Conservation (phyloP, 2,797 vertebrate species). For the Oreochromis grahami region DNA sequence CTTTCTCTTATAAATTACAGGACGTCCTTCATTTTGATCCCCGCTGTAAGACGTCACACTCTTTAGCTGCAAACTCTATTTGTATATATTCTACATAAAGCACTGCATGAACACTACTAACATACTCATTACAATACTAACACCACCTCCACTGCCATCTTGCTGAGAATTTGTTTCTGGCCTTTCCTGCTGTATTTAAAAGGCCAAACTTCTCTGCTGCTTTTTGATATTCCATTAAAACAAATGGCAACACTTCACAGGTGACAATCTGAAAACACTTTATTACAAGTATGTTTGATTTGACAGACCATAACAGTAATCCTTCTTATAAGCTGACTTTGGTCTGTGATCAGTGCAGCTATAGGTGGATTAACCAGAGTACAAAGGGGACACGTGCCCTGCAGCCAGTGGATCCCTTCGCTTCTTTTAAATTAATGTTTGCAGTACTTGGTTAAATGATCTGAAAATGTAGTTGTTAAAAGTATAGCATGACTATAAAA, state of each 20-base stretch:
- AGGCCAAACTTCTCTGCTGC: neutral
- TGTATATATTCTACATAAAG: neutral
- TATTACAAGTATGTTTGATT: neutral
- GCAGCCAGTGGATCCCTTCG: neutral
- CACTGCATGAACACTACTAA: neutral
- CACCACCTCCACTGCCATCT: neutral
- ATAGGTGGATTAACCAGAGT: neutral
- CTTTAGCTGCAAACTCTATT: neutral
- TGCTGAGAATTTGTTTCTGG: neutral
- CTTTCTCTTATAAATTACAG: neutral
- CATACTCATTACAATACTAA: neutral
- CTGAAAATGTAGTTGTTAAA: neutral
- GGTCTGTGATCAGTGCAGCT: neutral
- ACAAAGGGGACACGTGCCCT: neutral
- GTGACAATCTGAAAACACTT: neutral
- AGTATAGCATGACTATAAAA: neutral
- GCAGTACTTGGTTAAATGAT: neutral
- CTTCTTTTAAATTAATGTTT: neutral
- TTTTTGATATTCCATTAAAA: neutral
- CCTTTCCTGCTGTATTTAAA: neutral
- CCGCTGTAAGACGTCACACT: neutral
- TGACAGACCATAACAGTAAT: neutral
- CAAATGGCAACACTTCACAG: neutral
- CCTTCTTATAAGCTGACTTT: neutral
- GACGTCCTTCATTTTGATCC: neutral